Evolutionary conservation across 2,113 vertebrate genomes (phyloP).

Genomic region (Callionymus lyra): DNA sequence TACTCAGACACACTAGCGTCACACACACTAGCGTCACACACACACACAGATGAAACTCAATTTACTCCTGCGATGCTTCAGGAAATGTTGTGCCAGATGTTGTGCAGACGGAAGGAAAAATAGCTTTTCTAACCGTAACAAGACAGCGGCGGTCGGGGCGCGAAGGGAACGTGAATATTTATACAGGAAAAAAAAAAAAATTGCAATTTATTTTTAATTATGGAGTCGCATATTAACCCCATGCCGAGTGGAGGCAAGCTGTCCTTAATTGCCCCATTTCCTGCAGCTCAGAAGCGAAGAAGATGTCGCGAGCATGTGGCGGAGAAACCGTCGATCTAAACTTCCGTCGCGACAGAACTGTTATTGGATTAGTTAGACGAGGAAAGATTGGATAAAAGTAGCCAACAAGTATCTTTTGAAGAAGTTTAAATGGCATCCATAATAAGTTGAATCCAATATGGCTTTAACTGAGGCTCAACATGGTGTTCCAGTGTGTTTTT

Average conservation of each 20-base stretch:
- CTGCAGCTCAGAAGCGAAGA: constrained; percentile 55
- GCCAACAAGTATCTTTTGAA: too few relatives aligned
- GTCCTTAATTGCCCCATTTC: constrained; percentile 76
- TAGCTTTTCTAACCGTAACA: constrained; percentile 60
- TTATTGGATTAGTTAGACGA: constrained; percentile 8
- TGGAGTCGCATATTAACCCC: constrained; percentile 69
- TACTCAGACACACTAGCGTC: constrained; percentile 36
- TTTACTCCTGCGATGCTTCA: constrained; percentile 62
- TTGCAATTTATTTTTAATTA: constrained; percentile 77
- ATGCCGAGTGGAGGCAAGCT: constrained; percentile 69
- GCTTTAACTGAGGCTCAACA: too few relatives aligned
- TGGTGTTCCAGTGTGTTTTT: too few relatives aligned
- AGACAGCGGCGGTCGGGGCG: constrained; percentile 47
- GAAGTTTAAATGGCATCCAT: too few relatives aligned
- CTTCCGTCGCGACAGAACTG: constrained; percentile 45
- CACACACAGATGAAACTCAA: constrained; percentile 56
- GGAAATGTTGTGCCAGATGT: constrained; percentile 60
- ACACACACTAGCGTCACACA: constrained; percentile 43
- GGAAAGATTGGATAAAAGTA: too few relatives aligned
- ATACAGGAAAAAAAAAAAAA: constrained; percentile 63
- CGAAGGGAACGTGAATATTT: constrained; percentile 63
- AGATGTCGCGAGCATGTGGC: background rate
- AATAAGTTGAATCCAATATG: too few relatives aligned
- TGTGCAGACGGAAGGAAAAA: constrained; percentile 46
- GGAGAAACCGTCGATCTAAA: constrained; percentile 54